Conservation (phyloP, 2,797 vertebrate species). For the Schizopygopsis pylzovi region DNA sequence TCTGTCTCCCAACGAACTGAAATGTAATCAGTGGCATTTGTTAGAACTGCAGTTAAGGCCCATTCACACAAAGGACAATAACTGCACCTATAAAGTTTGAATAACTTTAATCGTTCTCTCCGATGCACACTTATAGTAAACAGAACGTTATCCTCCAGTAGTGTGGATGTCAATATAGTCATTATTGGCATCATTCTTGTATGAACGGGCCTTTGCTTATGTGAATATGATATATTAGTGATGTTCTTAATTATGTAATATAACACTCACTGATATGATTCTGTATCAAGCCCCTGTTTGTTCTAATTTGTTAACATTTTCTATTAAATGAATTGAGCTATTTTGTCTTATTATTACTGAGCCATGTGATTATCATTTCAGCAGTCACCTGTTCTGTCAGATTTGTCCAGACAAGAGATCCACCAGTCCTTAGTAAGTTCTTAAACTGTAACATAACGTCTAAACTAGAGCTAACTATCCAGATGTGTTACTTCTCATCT, state of each 20-base stretch:
- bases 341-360: neutral
- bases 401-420: neutral
- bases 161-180: neutral
- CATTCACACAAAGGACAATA: neutral
- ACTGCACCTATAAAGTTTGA: neutral
- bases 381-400: no score
- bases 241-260: conserved; percentile 15
- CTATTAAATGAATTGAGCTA: conserved; percentile 36
- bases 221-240: conserved; percentile 8
- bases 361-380: neutral
- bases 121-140: neutral
- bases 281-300: neutral
- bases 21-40: neutral
- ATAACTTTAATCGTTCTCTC: neutral
- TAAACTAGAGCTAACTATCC: neutral
- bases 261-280: neutral
- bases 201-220: neutral
- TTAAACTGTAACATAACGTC: neutral
- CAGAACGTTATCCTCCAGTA: no score
- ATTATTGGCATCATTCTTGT: neutral
- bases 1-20: conserved; percentile 1
- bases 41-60: conserved; percentile 3
- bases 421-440: neutral
- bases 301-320: conserved; percentile 31
- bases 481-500: neutral